Base-by-base conservation (phyloP, 2,797 vertebrate species). In the Ptychobarbus kaznakovi region DNA sequence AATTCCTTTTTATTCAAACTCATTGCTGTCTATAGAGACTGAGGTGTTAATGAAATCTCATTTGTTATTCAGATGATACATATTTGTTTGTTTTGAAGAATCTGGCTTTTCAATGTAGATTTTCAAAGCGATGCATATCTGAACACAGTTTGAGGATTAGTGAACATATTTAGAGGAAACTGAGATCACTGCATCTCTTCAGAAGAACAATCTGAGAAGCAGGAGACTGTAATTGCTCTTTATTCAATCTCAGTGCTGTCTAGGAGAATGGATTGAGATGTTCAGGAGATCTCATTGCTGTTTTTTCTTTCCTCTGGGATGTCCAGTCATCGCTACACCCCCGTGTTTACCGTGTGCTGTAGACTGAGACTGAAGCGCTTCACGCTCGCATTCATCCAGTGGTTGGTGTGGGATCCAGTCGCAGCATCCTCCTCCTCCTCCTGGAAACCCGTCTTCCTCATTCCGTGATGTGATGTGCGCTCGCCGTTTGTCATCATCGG, bases 401-500 rank as follows among this genome's bases (percentile, higher is more conserved):
- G 75, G 83, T 65, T 73, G 53, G 11, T 73, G 69, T 73, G 68
- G 81, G 69, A 56, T 72, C 25, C 69, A 53, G 9, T 51, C 72
- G 91, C 91, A 87, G 92, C 93, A 93, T 94, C 93, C 68, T 61
- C 83, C 91, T 84, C 92, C 88, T 86, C 88, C 92, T 85, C 93
- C 65, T 87, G 69, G 79, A 90, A 83, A 90, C 90, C 93, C 93
- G 93, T 92, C 92, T 93, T 90, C 91, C 87, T 89, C 88, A 87
- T 66, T 86, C 91, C 88, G 92, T 86, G 91, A 84, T 61, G 83
- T 75, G 82, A 76, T 83, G 82, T 40, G 75, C 82, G 42, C 51
- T 74, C 72, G 25, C 61, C 56, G 46, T 80, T 80, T 87, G 63
- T 87, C 77, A 80, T 82, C 74, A 58, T 35, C 75, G 25, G 77